Conservation (phyloP, 2,797 vertebrate species). For the Tenualosa thibaudeaui region DNA sequence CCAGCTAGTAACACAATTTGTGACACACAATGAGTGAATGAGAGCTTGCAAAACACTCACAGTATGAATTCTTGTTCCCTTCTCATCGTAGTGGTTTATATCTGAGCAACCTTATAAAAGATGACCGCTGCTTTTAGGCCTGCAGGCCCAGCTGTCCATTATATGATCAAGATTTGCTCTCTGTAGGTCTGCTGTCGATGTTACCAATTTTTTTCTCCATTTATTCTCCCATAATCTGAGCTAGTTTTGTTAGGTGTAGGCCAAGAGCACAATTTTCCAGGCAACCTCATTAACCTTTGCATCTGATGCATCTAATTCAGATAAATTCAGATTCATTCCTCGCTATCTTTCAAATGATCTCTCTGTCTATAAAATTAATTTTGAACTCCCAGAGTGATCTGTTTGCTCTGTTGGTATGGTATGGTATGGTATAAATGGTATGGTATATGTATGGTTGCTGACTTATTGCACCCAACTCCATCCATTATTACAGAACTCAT, state of each 20-base stretch:
- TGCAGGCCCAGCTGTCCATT: neutral
- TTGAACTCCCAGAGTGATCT: neutral
- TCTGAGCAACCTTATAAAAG: neutral
- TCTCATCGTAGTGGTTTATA: neutral
- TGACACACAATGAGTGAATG: neutral
- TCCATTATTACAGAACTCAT: neutral
- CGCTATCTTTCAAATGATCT: slow-evolving; percentile 5
- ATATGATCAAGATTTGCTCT: neutral
- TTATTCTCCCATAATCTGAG: neutral
- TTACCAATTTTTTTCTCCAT: neutral
- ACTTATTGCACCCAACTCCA: neutral
- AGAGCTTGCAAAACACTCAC: neutral
- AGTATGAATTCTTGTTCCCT: neutral
- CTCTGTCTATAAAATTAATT: neutral
- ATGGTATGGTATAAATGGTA: too few species aligned
- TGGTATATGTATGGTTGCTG: too few species aligned
- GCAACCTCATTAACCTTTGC: neutral
- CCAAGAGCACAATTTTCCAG: neutral
- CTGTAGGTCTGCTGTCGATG: neutral
- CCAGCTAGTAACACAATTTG: neutral
- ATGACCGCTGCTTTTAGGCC: neutral
- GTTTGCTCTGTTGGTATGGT: neutral
- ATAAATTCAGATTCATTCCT: neutral
- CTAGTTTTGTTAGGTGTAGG: neutral
- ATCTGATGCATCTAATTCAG: neutral